Base-by-base conservation (phyloP, 2,797 vertebrate species). In the Parauchenoglanis punctatus region DNA sequence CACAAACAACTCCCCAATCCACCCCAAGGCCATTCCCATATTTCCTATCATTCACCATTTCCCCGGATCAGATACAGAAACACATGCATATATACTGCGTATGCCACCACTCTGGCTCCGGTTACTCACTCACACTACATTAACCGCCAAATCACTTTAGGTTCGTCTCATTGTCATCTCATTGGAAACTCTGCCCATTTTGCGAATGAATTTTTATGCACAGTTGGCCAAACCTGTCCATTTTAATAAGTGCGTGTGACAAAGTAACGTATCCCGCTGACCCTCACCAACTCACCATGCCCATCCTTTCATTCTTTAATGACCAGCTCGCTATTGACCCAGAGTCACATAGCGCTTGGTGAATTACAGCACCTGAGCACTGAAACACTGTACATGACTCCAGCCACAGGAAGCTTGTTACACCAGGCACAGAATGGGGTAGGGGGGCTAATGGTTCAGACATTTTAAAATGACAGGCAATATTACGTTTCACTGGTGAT, bases 301-400 rank as follows among this genome's bases (percentile, higher is more conserved):
- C 94, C 92, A 91, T 88, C 88, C 88, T 89, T 85, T 91, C 90
- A 94, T 92, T 89, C 91, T 93, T 91, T 93, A 95, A 94, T 94
- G 92, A 91, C 94, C 91, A 91, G 94, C 91, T 93, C 91, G 90
- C 93, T 89, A 94, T 94, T 95, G 95, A 95, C 93, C 91, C 88
- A 52, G 89, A 81, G 93, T 92, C 93, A 72, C 91, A 90, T 91
- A 86, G 86, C 25, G 44, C 63, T 92, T 91, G 92, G 92, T 94
- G 92, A 96, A 93, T 95, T 94, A 95, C 92, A 87, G 93, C 92
- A 95, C 92, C 92, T 93, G 91, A 92, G 93, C 85, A 31, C 90
- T 87, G 89, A 94, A 94, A 95, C 93, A 88, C 70, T 86, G 84
- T 88, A 92, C 85, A 77, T 91, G 84, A 92, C 93, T 94, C 91